Evolutionary conservation across 1,140 invertebrate species (phyloP).

Genomic region (Mycetomoellerius zeteki): DNA sequence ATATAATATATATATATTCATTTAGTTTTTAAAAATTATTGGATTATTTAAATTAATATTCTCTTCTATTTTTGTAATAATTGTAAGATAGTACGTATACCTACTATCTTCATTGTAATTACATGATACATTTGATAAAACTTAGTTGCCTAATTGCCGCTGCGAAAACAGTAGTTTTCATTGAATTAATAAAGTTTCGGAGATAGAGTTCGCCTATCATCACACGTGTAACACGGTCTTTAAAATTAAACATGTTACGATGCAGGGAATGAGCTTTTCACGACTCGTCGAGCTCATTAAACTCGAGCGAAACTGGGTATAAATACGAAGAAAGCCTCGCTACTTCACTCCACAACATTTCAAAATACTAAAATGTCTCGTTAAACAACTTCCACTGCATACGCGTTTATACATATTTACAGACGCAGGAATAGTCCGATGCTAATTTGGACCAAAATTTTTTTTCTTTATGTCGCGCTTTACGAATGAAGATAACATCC

Average conservation of each 20-base stretch:
- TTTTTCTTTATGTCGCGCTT: conserved; percentile 37
- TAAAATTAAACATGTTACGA: conserved; percentile 17
- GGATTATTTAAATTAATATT: background rate
- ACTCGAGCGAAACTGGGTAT: conserved; percentile 5
- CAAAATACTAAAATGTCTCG: conserved; percentile 53
- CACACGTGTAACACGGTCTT: background rate
- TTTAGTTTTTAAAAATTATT: background rate
- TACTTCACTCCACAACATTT: conserved; percentile 45
- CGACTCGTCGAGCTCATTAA: conserved; percentile 56
- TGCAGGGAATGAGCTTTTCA: background rate
- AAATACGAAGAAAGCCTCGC: conserved; percentile 39
- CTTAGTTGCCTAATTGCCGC: background rate
- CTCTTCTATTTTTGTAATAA: background rate
- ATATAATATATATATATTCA: no score
- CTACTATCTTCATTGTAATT: background rate
- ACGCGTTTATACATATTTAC: background rate
- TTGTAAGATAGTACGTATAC: background rate
- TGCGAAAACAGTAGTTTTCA: background rate
- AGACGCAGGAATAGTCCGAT: conserved; percentile 6
- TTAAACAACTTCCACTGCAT: conserved; percentile 46
- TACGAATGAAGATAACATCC: conserved; percentile 26
- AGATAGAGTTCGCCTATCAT: background rate
- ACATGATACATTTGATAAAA: background rate
- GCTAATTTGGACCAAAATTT: conserved; percentile 1
- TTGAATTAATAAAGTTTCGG: conserved; percentile 5